Evolutionary conservation across 2,888 invertebrate genomes (phyloP).

Genomic region (Caenorhabditis japonica): DNA sequence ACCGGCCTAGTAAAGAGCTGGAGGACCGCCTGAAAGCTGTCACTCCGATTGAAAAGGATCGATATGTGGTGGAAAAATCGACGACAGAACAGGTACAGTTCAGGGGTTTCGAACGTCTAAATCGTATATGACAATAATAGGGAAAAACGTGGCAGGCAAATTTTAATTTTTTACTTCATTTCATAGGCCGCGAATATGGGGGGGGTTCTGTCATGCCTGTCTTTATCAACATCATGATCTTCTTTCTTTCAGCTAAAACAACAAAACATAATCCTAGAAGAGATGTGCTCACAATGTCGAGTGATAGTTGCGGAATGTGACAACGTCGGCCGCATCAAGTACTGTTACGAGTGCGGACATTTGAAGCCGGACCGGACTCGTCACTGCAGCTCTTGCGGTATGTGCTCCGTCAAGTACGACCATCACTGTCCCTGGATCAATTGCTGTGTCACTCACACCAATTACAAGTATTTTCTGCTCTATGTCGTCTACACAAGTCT

Average conservation of each 20-base stretch:
- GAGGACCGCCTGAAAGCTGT: constrained; percentile 58
- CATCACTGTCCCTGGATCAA: constrained; percentile 73
- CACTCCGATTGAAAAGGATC: constrained; percentile 57
- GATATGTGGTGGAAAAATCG: constrained; percentile 64
- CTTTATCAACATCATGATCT: too few relatives aligned
- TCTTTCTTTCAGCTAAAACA: constrained; percentile 43
- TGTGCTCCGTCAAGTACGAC: constrained; percentile 67
- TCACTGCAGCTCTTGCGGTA: constrained; percentile 69
- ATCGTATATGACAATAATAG: too few relatives aligned
- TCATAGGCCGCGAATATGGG: too few relatives aligned
- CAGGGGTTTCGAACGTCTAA: too few relatives aligned
- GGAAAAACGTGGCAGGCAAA: too few relatives aligned
- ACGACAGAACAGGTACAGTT: constrained; percentile 45
- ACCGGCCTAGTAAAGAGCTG: constrained; percentile 49
- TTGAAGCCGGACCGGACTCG: constrained; percentile 70
- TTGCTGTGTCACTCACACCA: constrained; percentile 63
- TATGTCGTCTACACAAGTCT: constrained; percentile 64
- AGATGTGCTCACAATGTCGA: constrained; percentile 41
- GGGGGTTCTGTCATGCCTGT: too few relatives aligned
- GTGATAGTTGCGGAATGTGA: constrained; percentile 58
- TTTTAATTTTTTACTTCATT: too few relatives aligned
- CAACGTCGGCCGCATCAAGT: constrained; percentile 56
- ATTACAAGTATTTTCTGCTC: constrained; percentile 71
- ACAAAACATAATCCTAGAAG: constrained; percentile 56
- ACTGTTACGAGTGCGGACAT: constrained; percentile 67